Base-by-base conservation (phyloP, 2,888 invertebrate species). In the Dermolepida albohirtum region DNA sequence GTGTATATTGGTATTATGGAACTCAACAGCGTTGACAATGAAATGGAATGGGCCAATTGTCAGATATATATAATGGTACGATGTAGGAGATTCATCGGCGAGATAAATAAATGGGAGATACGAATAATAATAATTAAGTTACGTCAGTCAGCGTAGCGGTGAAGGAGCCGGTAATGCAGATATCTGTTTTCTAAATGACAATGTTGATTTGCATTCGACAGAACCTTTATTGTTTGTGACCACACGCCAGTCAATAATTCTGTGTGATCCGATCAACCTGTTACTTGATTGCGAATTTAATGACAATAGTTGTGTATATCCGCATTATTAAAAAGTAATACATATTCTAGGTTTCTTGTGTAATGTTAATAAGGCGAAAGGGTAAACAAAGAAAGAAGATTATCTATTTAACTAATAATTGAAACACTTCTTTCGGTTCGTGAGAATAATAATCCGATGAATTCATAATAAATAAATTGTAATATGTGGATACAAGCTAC, bases 1-100 rank as follows among this genome's bases (percentile, higher is more conserved):
- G 68, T 34, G 34, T 54, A 64, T 66, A 68, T 68, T 66, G 59
- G 54, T 66, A 71, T 66, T 64, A 66, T 47, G 49, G 57, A 55
- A 66, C 57, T 59, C 40, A 59, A 12, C 55, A 16, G 22, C 43
- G 41, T 66, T 66, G 59, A 66, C 66, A 66, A 59, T 66, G 66
- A 62, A 62, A 62, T 29, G 39, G 47, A 34, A 34, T 10, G 34
- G 34, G 27, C 14, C 59, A 62, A 62, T 62, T 62, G 59, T 47
- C 1, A 47, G 47, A 47, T 49, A 34, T 34, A 47, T 49, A 34
- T 34, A 34, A 34, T 34, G 34, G 34, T 10, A 34, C 34, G 6
- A 34, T 34, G 34, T 7, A 62, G 47, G 39, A 34, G 59, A 62
- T 62, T 47, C 39, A 34, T 49, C 39, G 43, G 4, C 11, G 47